Evolutionary conservation across 64 coral and sea anemone genomes (phyloP), one percentile per base, ranked within the genome.

Genomic region (Stichodactyla helianthus): DNA sequence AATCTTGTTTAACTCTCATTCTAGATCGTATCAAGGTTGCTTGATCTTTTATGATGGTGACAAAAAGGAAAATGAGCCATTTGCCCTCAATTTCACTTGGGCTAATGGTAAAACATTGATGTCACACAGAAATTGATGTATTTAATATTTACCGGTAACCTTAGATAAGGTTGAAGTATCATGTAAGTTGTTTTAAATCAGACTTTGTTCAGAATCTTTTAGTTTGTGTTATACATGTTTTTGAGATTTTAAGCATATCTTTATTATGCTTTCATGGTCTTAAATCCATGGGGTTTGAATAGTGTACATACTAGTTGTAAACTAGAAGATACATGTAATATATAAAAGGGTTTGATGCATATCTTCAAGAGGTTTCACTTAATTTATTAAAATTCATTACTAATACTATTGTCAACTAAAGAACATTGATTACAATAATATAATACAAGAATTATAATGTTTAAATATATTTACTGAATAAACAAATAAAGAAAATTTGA

Each of bases 11-110:
- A 1, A 0, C 16, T 44, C 22, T 88, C 27, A 61, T 88, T 84
- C 12, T 85, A 91, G 89, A 85, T 91, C 71, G 84, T 91, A 31
- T 86, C 89, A 77, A 91, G 89, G 77, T 54, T 91, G 60, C 57
- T 91, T 19, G 89, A 91, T 63, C 77, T 91, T 28, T 67, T 91
- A 67, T 91, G 60, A 91, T 31, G 15, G 23, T 31, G n/a, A 22
- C 20, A 7, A 13, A 6, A 65, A 65, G 20, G 12, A n/a, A 65
- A 4, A 18, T 0, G 4, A 59, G 1, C 9, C 56, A 59, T 59
- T 16, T 74, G 10, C 8, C 68, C 25, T 74, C 25, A 74, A 31
- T 11, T 28, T n/a, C 10, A 11, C 68, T 31, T 28, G 12, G 68
- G 68, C 11, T 74, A 11, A 74, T 74, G 25, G 6, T 13, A 74